phyloP scores from a whole-genome alignment of 2,113 vertebrate species.

The Beaufortia kweichowensis region DNA sequence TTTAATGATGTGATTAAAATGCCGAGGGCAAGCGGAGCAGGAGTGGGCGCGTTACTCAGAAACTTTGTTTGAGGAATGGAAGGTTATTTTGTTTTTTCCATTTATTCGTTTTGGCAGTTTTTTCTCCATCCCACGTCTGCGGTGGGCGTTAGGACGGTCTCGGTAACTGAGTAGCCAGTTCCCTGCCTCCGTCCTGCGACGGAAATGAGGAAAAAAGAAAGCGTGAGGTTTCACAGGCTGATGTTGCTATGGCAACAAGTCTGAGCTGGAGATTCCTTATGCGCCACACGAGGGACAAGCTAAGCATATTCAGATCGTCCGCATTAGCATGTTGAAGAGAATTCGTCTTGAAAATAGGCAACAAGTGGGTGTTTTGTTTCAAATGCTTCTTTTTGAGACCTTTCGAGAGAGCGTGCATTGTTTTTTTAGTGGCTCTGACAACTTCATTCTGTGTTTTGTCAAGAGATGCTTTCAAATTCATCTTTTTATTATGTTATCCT shows the following conservation, averaged over 20 bases:
- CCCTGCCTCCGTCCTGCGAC: constrained; percentile 23
- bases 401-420: not conserved
- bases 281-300: constrained; percentile 8
- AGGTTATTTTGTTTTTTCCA: constrained; percentile 25
- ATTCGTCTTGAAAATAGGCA: constrained; percentile 9
- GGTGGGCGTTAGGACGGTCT: constrained; percentile 7
- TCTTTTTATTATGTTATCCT: not conserved
- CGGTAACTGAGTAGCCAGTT: constrained; percentile 6
- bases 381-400: not conserved
- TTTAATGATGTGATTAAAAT: constrained; percentile 52
- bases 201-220: constrained; percentile 28
- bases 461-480: not conserved
- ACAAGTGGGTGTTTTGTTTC: constrained; percentile 26
- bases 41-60: not conserved
- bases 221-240: constrained; percentile 26
- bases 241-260: constrained; percentile 56
- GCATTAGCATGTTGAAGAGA: constrained; percentile 31
- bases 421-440: not conserved
- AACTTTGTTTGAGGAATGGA: constrained; percentile 8
- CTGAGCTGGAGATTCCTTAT: constrained; percentile 10
- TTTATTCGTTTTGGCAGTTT: not conserved
- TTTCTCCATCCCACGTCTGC: not conserved
- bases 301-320: constrained; percentile 36
- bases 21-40: constrained; percentile 30
- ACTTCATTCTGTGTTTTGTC: not conserved